Base-by-base conservation (phyloP, 2,888 invertebrate genomes). In the Aricia artaxerxes region DNA sequence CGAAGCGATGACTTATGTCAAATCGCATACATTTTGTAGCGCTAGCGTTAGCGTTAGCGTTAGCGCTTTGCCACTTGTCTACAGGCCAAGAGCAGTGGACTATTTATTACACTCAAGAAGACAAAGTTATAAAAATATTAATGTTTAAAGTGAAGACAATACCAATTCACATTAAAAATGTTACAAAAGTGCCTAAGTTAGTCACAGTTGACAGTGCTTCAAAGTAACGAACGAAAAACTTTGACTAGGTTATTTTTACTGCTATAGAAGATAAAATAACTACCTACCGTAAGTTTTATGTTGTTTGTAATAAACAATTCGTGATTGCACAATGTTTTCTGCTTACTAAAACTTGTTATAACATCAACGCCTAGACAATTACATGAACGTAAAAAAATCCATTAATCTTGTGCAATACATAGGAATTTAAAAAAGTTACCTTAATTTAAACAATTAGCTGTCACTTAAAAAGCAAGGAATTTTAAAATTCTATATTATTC, bases 301-400 rank as follows among this genome's bases (percentile, higher is more conserved):
- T 31, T 69, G 5, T 35, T 1, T 69, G 35, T 38, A 13, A 35
- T 16, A 69, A 38, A 69, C 69, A 69, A 5, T 38, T 69, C 6
- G 35, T 38, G 31, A 69, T 69, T 69, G 69, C 69, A 38, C 69
- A 69, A 69, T 38, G 13, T 69, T 69, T 69, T 69, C 16, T 69
- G 69, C 35, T 69, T 11, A 69, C 69, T 69, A 69, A 69, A 69
- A 69, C 69, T 69, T 13, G 69, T 69, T 69, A 38, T 35, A 69
- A 38, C 35, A 69, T 69, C 69, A 16, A 13, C 13, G 69, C 16
- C 35, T 69, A 69, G 69, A 5, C 38, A 69, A 69, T 38, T 38
- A 69, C 13, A 11, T 38, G 35, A 35, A 16, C 69, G 35, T 35
- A 69, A 69, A 69, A 69, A 69, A 69, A 35, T 35, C 31, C 2